Base-by-base conservation (phyloP, 2,888 invertebrate species). In the Sarcophaga caerulescens region DNA sequence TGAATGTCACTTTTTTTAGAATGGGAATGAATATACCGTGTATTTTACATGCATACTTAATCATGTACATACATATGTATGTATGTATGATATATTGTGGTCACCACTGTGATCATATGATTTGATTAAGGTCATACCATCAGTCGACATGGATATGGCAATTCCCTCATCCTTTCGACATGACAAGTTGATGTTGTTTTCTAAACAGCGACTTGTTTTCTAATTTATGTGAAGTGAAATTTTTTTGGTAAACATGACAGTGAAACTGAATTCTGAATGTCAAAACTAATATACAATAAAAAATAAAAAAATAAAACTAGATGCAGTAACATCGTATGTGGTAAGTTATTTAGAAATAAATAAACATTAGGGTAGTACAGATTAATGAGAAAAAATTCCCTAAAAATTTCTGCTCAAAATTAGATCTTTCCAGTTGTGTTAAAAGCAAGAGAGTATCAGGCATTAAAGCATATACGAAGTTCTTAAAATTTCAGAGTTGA, bases 291-390 rank as follows among this genome's bases (percentile, higher is more conserved):
- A 14, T 47, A 14, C 11, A 14, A 47, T 12, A 52, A 52, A 3
- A 52, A 52, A 11, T 4, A 47, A 47, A 11, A 47, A 47, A 47
- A 47, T 14, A 14, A 44, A 52, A 60, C 0, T 21, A 5, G 65
- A 25, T 73, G 8, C 57, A n/a, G 21, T 65, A 57, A 57, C n/a
- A 57, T 63, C 25, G 21, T 25, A 12, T 19, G n/a, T 12, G 47
- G 74, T 14, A 60, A 81, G 62, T 75, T 81, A 75, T 75, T 75
- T 81, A 81, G 57, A 69, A 2, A 5, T 44, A 45, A 10, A 10
- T 10, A 11, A 45, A n/a, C 44, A 19, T 66, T 45, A 44, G 12
- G 8, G 11, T 35, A 21, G 45, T 12, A n/a, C 12, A 52, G 52
- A 12, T 52, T 52, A 14, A 52, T 52, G 2, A 5, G 17, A 14